Base-by-base conservation (phyloP, 2,113 vertebrate species). In the Brienomyrus brachyistius region DNA sequence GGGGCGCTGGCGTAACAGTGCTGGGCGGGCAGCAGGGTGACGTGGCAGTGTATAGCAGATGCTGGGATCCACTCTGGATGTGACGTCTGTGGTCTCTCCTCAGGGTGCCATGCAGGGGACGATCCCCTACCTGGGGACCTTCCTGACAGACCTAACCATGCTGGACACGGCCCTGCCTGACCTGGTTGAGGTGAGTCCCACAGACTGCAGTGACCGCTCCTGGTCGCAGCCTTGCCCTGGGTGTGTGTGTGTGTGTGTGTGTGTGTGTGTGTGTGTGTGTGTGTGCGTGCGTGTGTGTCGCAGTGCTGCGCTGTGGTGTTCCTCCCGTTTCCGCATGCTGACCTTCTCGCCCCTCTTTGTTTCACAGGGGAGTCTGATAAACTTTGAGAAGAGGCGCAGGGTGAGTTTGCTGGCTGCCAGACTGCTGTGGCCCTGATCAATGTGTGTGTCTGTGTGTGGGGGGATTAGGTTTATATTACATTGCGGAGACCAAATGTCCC, bases 21-120 rank as follows among this genome's bases (percentile, higher is more conserved):
- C 74, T 89, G 77, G 88, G 27, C 91, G 90, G 21, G 31, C 87
- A 11, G 62, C 84, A 80, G 80, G 40, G 10, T 13, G 50, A 6
- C 74, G 27, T 47, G 59, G 88, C 88, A 89, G 85, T 91, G 51
- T 19, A 52, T 40, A 17, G n/a, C 31, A 8, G 80, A 48, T 48
- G 82, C 82, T 0, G 7, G 82, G 13, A 40, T 17, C 74, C 87
- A 86, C 87, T 31, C 23, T 11, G 82, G 17, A n/a, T 47, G 43
- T 47, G 82, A 84, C 21, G 2, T 43, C 7, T 48, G 35, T 4
- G 10, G 5, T 95, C 5, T 93, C 83, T 89, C 2, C 88, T 48
- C 93, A 98, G 98, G 98, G 98, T 17, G 96, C 97, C n/a, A 99
- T 98, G 97, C 98, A 98, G 92, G 98, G 98, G 43, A 98, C 97